Base-by-base conservation (phyloP, 92 coral and sea anemone genomes). In the Isaurus tuberculatus region DNA sequence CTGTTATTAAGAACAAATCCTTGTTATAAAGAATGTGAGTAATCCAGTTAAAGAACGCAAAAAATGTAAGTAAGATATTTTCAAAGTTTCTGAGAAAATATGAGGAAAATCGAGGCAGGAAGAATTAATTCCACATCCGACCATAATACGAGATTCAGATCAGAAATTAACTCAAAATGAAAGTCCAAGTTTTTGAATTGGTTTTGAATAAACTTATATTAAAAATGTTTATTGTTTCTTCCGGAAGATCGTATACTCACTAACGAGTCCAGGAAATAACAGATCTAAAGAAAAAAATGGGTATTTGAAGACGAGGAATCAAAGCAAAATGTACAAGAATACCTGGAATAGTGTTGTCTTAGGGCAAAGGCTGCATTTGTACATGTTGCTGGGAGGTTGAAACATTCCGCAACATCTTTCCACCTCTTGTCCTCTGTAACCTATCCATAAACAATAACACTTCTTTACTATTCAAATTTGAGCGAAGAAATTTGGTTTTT, bases 311-410 rank as follows among this genome's bases (percentile, higher is more conserved):
- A 70, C 53, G 13, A 34, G 66, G 79, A 28, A 65, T 51, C 29
- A 29, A 33, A 30, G 57, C 70, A 72, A 65, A 49, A 78, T 78
- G 77, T 65, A 72, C 25, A 26, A 29, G 46, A 72, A 85, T 51
- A 92, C 99, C 99, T 91, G 44, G 98, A 89, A 82, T 96, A 96
- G 78, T 94, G 94, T 28, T 96, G 99, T 77, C 99, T 84, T 29
- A 96, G 83, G 32, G 99, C 99, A 85, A 94, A 96, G 23, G 99
- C 99, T 34, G 99, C 98, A 70, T 96, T 96, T n/a, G 98, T 94
- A 82, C 99, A 96, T 27, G 97, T 96, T 44, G 98, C 87, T 72
- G 99, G 99, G 20, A 96, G 83, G 74, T 96, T 96, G 36, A 96
- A 96, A 72, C 88, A 90, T 68, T 96, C 95, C 25, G 98, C 98